Base-by-base conservation (phyloP, 2,888 invertebrate genomes). In the Andrena marginata region DNA sequence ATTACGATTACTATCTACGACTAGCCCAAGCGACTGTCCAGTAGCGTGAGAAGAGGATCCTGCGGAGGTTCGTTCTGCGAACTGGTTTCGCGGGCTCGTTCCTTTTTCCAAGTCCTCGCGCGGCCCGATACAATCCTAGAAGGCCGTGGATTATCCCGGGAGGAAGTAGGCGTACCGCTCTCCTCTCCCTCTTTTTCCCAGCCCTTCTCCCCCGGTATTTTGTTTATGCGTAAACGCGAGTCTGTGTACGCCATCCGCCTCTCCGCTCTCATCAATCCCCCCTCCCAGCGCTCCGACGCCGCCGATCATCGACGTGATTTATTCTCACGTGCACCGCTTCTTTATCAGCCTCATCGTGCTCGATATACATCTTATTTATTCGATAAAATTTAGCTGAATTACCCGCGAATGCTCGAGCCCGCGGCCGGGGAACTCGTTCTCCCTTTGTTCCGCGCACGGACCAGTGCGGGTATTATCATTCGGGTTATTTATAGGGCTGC, bases 21-120 rank as follows among this genome's bases (percentile, higher is more conserved):
- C 74, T 72, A 85, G 70, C 67, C 59, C 1, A 42, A 77, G 33
- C 64, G 82, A 76, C 77, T 77, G 74, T 76, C 78, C 78, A 64
- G 87, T 84, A 85, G 77, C 87, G 85, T 87, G 87, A 87, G 85
- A 87, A 87, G 77, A 80, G 65, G 62, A 80, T 72, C 77, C 60
- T 49, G 48, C 62, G n/a, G 60, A 59, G 60, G 70, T 74, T 85
- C 76, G 62, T 71, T 49, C 71, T 74, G 62, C 75, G 80, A 87
- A 87, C 86, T 84, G 85, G 83, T 87, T 87, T 73, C 77, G 35
- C 67, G 64, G 42, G 62, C 70, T 81, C 81, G 60, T 77, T 79
- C 74, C 60, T 26, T 77, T 74, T 42, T 68, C 42, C 20, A 59
- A 4, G 6, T 26, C 20, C 13, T 13, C n/a, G 49, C 64, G 56